Base-by-base conservation (phyloP, 2,888 invertebrate species). In the Dilophus febrilis region DNA sequence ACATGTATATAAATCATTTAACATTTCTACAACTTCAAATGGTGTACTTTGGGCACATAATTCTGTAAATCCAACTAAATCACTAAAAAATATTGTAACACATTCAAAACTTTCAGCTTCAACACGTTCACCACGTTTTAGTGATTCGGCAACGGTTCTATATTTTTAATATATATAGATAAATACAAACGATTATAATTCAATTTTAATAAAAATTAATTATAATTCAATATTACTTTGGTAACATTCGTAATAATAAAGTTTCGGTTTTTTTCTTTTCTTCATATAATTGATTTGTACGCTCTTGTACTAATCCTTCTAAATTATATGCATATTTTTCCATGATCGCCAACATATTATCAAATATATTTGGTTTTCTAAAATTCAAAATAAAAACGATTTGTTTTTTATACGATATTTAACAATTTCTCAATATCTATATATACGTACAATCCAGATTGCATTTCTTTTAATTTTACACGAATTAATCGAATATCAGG, bases 261-360 rank as follows among this genome's bases (percentile, higher is more conserved):
- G 81, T 79, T 50, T 88, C 87, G 0, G 86, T 86, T 55, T 85
- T 77, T 55, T 79, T 74, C 55, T 88, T 87, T 60, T 88, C 88
- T 54, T 82, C 80, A 35, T 77, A 67, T 40, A 88, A 64, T 51
- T 84, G 77, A 49, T 77, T 77, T 0, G 87, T 87, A 43, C 86
- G 66, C 51, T 85, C 84, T 45, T 84, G 82, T 0, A 88, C 85
- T 32, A 86, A 63, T 0, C 79, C 76, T 54, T 88, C 88, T 44
- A 90, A 59, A 59, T 87, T 86, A 32, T 80, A 80, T 1, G 87
- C 86, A 54, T 90, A 87, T 55, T 86, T 86, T 59, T 88, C 87
- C 87, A 88, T 87, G 57, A 87, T 84, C 0, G 80, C 74, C 45
- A 88, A 63, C 86, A 88, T 87, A 53, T 87, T 86, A 62, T 87